These are phyloP conservation scores for Smittia aterrima DNA, from an alignment of 2,888 invertebrate species.

Conservation along the genomic window DNA sequence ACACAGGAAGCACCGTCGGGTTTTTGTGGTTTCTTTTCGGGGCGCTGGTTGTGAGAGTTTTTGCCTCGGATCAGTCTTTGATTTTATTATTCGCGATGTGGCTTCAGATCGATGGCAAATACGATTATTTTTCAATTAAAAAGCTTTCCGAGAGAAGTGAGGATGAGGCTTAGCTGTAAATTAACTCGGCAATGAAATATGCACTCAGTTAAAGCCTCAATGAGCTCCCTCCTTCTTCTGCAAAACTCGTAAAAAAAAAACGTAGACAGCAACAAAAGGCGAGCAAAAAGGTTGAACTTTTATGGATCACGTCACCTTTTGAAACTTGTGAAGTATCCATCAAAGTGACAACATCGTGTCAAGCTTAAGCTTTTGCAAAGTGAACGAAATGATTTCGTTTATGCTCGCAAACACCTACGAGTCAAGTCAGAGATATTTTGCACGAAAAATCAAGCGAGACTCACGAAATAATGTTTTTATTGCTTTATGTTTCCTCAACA, in stretches of 20 bases:
- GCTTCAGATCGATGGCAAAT: background rate
- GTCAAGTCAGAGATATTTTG: too few species aligned
- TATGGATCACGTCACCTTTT: conserved; percentile 7
- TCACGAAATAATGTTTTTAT: conserved; percentile 23
- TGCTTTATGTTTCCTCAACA: background rate
- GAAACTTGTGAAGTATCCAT: background rate
- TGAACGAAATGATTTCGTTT: too few species aligned
- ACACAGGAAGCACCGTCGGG: conserved; percentile 33
- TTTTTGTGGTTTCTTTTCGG: conserved; percentile 27
- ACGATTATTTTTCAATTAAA: conserved; percentile 23
- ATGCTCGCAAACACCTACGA: background rate
- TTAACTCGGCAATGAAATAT: conserved; percentile 17
- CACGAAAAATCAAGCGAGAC: too few species aligned
- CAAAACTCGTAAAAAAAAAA: background rate
- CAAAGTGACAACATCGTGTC: background rate
- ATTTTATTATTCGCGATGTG: background rate
- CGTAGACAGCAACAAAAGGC: background rate
- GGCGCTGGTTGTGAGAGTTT: background rate
- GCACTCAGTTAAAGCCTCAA: conserved; percentile 5
- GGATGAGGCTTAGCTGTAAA: background rate
- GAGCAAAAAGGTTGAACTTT: background rate
- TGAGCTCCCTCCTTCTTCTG: background rate
- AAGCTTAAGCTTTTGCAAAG: too few species aligned
- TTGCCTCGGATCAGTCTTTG: background rate
- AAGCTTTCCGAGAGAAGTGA: background rate